Evolutionary conservation across 2,888 invertebrate species (phyloP).

Genomic region (Pyrgus malvae): DNA sequence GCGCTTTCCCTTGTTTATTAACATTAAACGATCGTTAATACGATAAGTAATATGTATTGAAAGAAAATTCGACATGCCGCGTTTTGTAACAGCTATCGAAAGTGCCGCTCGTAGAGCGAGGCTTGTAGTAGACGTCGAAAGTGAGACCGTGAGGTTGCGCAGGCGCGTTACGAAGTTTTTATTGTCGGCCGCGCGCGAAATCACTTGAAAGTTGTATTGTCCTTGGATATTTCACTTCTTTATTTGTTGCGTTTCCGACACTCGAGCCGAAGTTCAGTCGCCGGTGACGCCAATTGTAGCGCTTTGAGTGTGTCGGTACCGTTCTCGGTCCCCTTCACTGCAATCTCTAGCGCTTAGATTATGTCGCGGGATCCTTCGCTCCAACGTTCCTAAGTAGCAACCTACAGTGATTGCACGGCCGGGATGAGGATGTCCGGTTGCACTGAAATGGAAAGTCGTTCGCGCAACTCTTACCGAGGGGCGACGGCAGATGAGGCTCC

Average conservation of each 20-base stretch:
- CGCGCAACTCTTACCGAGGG: conserved; percentile 38
- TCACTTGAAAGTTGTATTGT: conserved; percentile 81
- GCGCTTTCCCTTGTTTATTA: conserved; percentile 33
- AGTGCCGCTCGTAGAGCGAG: conserved; percentile 65
- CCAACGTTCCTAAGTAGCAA: conserved; percentile 31
- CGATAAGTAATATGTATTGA: conserved; percentile 64
- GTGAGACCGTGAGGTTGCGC: conserved; percentile 79
- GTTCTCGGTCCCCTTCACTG: conserved; percentile 64
- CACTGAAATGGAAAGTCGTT: conserved; percentile 24
- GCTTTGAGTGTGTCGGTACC: conserved; percentile 54
- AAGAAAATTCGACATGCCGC: conserved; percentile 74
- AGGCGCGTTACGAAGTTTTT: conserved; percentile 79
- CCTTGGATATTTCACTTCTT: conserved; percentile 81
- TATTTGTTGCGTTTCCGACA: conserved; percentile 77
- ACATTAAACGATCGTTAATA: conserved; percentile 28
- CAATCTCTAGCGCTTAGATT: conserved; percentile 47
- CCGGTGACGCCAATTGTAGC: conserved; percentile 58
- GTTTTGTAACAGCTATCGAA: conserved; percentile 75
- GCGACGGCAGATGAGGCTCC: conserved; percentile 50
- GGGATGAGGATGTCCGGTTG: conserved; percentile 12
- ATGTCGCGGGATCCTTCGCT: conserved; percentile 39
- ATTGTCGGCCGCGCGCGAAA: conserved; percentile 80
- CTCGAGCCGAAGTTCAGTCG: conserved; percentile 67
- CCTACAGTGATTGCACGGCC: neutral
- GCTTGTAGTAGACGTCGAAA: conserved; percentile 71